Evolutionary conservation across 1,140 invertebrate species (phyloP).

Genomic region (Rhagoletis pomonella): DNA sequence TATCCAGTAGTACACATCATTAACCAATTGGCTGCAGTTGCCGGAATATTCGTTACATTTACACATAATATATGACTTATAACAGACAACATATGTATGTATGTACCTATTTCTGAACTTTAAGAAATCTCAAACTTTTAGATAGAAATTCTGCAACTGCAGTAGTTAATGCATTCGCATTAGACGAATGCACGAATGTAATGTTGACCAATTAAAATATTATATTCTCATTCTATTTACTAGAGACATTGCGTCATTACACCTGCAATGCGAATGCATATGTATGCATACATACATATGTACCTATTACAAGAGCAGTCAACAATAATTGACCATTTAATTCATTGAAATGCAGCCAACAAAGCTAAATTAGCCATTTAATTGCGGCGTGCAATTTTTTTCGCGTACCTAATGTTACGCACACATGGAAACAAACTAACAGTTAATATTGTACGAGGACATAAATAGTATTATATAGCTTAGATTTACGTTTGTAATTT

Average conservation of each 20-base stretch:
- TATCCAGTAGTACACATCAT: too few species aligned
- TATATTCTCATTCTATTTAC: neutral
- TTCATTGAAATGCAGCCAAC: slow-evolving; percentile 41
- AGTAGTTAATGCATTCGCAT: too few species aligned
- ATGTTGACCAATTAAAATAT: too few species aligned
- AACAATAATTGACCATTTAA: slow-evolving; percentile 28
- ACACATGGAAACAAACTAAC: neutral
- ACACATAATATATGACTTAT: too few species aligned
- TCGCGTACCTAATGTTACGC: neutral
- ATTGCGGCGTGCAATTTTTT: neutral
- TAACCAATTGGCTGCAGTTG: too few species aligned
- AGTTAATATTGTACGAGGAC: neutral
- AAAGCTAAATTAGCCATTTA: slow-evolving; percentile 44
- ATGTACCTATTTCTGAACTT: too few species aligned
- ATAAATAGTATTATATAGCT: too few species aligned
- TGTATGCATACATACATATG: neutral
- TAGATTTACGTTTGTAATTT: neutral
- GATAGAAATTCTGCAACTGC: too few species aligned
- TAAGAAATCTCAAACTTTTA: too few species aligned
- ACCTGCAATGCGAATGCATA: neutral
- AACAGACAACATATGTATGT: too few species aligned
- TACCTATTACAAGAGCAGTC: neutral
- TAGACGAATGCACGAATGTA: too few species aligned
- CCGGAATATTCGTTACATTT: too few species aligned
- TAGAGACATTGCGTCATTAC: neutral